Conservation (phyloP, 2,797 vertebrate genomes). For the Acrossocheilus wenchowensis region DNA sequence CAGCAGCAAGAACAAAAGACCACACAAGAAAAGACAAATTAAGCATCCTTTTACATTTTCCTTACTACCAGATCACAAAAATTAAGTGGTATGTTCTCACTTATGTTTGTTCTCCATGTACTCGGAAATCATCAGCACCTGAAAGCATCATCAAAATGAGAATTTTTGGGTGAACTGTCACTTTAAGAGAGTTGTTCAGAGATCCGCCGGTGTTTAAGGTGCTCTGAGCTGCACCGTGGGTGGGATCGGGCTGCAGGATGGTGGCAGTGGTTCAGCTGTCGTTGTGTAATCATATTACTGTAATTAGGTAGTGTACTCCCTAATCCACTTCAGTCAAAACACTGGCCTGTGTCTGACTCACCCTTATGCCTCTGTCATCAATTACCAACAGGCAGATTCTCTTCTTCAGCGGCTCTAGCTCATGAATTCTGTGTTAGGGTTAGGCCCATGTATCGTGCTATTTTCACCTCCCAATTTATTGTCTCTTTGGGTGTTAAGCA, state of each 20-base stretch:
- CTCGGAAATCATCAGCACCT: not conserved
- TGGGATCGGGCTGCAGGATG: constrained; percentile 24
- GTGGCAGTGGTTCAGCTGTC: constrained; percentile 49
- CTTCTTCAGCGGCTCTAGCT: not conserved
- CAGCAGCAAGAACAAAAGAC: not conserved
- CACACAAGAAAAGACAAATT: not conserved
- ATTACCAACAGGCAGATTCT: constrained; percentile 40
- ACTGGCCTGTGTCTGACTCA: constrained; percentile 50
- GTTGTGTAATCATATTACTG: constrained; percentile 58
- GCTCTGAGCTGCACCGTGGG: not conserved
- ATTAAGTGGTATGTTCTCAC: not conserved
- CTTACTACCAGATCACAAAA: not conserved
- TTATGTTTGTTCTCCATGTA: not conserved
- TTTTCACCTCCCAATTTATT: not conserved
- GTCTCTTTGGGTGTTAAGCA: constrained; percentile 1
- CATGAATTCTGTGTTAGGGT: not conserved
- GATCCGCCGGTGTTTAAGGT: constrained; percentile 9
- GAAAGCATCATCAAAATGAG: not conserved
- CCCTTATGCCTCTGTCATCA: constrained; percentile 43
- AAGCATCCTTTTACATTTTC: not conserved
- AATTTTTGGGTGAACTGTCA: not conserved
- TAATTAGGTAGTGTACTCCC: constrained; percentile 55
- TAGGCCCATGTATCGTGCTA: not conserved
- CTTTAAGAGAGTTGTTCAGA: constrained; percentile 2
- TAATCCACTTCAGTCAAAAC: constrained; percentile 59